Base-by-base conservation (phyloP, 1,140 invertebrate species). In the Micrasema longulum region DNA sequence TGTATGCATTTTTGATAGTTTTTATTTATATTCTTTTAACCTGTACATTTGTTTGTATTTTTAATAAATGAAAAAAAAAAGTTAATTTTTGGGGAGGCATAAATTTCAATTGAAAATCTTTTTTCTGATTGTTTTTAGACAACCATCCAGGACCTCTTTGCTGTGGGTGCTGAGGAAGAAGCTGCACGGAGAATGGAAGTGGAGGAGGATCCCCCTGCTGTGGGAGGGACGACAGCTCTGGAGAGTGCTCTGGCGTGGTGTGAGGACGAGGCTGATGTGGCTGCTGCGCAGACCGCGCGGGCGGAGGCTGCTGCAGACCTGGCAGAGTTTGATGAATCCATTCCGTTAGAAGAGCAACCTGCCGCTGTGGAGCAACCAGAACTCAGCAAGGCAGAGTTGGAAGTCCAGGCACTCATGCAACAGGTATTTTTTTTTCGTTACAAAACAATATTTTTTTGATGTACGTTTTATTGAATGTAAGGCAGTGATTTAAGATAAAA, bases 311-410 rank as follows among this genome's bases (percentile, higher is more conserved):
- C 93, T 47, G 96, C 95, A 11, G 97, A 98, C 81, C 85, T 98
- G 69, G 96, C 95, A 0, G 97, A 98, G 83, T 99, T 98, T 85
- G 97, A 99, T 86, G 97, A 99, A 85, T 95, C 91, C 78, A 95
- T 97, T 85, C 95, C 96, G n/a, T 87, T 97, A 50, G 92, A 93
- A 45, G 91, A 92, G 9, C 87, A 88, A 14, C 90, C 90, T 35
- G 86, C 77, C 41, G 35, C 62, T 45, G 86, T 87, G 36, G 81
- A 88, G 45, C n/a, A n/a, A n/a, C n/a, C n/a, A n/a, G 89, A 93
- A 80, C 81, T 91, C 55, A 93, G 91, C 78, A 94, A 93, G 81
- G 93, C 92, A 7, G 94, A 96, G 84, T 85, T 90, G 75, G 93
- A 96, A 84, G 88, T 97, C 68, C 91, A 92, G 64, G 89, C 91